Evolutionary conservation across 2,113 vertebrate genomes (phyloP), one percentile per base, ranked within the genome.

Genomic region (Oncorhynchus mykiss): DNA sequence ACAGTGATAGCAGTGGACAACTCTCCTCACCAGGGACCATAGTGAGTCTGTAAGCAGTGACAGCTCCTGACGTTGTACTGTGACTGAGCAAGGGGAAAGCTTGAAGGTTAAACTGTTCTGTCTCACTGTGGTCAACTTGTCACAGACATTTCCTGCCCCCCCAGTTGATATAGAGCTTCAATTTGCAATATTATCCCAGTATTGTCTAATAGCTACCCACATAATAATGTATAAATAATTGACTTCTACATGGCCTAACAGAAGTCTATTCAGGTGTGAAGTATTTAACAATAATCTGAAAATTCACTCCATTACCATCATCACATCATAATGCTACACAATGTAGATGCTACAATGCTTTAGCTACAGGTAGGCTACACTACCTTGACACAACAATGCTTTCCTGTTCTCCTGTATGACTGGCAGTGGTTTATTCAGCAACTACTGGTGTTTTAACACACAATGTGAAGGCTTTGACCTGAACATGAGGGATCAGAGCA

Each of bases 401-500:
- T n/a, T 72, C 25, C 62, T 70, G 62, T 67, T 79, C 11, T 51
- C 49, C 51, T 70, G 16, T 84, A 80, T 74, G 11, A 86, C 62
- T 64, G 45, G 68, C 60, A 71, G 75, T 72, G 66, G 66, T 72
- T 67, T 82, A 73, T 27, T 66, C 70, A 14, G 57, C 70, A 39
- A 4, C 51, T 54, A 54, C 51, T 49, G 62, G 60, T 82, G 68
- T 75, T 82, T 65, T 18, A 65, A 82, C 79, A 71, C 49, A 57
- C 25, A 65, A 51, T 29, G 65, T 6, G 31, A 16, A 68, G 67
- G 16, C 13, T 78, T 51, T 78, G 78, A 85, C 80, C 51, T 79
- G 75, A 71, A 75, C 68, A 78, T 71, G 76, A 86, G 75, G n/a
- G 74, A 86, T 74, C 79, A 39, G 51, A 24, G 85, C 82, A 59